A percentile compares a stretch with the other conserved stretches of the same genome.
Conservation (phyloP, 2,797 vertebrate genomes). For the Macrochelys suwanniensis region DNA sequence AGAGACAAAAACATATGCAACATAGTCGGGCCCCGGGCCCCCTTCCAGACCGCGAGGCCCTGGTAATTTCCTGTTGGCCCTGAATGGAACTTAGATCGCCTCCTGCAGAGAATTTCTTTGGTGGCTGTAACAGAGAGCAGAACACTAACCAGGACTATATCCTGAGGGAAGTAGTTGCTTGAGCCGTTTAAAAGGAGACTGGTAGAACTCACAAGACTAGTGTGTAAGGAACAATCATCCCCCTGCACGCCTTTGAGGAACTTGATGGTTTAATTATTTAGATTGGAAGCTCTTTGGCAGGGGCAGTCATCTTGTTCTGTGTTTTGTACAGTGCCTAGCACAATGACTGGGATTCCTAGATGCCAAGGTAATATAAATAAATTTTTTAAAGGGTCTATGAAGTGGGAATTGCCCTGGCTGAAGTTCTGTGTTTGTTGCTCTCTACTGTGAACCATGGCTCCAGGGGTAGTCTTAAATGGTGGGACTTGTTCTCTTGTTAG, state of each 20-base stretch:
- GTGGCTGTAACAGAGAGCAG: neutral
- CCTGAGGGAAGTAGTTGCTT: neutral
- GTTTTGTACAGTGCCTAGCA: neutral
- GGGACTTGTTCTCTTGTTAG: neutral
- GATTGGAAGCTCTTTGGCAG: neutral
- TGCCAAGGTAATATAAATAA: neutral
- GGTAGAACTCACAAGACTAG: neutral
- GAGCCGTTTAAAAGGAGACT: neutral
- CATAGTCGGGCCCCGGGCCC: too few species aligned
- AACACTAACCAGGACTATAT: neutral
- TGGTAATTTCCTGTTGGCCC: too few species aligned
- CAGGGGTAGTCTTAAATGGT: neutral
- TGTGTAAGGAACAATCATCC: neutral
- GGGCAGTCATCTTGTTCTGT: neutral
- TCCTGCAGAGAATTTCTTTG: too few species aligned
- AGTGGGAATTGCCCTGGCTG: neutral
- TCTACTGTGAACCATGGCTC: neutral
- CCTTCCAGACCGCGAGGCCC: too few species aligned
- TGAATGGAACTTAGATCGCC: neutral
- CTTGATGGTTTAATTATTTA: neutral
- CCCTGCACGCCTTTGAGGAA: too few species aligned
- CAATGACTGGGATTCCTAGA: neutral
- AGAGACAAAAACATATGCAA: too few species aligned
- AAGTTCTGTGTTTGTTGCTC: neutral
- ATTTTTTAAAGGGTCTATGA: neutral